Evolutionary conservation across 2,797 vertebrate genomes (phyloP), one percentile per base, ranked within the genome.

Genomic region (Masticophis lateralis): DNA sequence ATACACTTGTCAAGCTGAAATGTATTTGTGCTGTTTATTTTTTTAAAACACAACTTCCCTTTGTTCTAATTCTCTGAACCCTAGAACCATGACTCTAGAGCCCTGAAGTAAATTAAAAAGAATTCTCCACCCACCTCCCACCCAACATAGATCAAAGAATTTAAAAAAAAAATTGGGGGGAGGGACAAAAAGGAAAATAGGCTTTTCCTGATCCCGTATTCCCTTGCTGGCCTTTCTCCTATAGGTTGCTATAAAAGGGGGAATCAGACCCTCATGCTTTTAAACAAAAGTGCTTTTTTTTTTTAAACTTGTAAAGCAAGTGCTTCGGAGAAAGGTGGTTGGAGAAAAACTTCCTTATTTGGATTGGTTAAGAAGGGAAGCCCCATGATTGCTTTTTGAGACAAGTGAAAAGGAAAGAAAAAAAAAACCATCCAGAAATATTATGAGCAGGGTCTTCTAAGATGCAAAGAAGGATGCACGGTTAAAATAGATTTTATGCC

Each of bases 251-350:
- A 93, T 91, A 91, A 93, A 93, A 93, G 95, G 96, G 97, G 96
- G 96, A 96, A 91, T 95, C 95, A 94, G 95, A 95, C 96, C 96
- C 94, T 94, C 95, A 97, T 96, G 97, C 96, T 96, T 97, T 96
- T 57, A 91, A 97, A 98, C 97, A 97, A 98, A 98, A 98, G 98
- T 98, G 98, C 98, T 98, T 97, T 93, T 79, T 97, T 53, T 69
- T 32, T n/a, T n/a, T n/a, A 2, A 37, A 97, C 97, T 97, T 96
- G 97, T 93, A 93, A 98, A 98, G 97, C 98, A 98, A 98, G 98
- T 98, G 98, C 98, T 98, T 98, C 98, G 97, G 98, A 98, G 97
- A 96, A 96, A 97, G 95, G 89, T 86, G 96, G 95, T 94, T 90
- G 94, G 97, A 98, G 97, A 97, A 96, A 97, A 97, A 97, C 97